Evolutionary conservation across 2,797 vertebrate genomes (phyloP).

Genomic region (Thunnus albacares): DNA sequence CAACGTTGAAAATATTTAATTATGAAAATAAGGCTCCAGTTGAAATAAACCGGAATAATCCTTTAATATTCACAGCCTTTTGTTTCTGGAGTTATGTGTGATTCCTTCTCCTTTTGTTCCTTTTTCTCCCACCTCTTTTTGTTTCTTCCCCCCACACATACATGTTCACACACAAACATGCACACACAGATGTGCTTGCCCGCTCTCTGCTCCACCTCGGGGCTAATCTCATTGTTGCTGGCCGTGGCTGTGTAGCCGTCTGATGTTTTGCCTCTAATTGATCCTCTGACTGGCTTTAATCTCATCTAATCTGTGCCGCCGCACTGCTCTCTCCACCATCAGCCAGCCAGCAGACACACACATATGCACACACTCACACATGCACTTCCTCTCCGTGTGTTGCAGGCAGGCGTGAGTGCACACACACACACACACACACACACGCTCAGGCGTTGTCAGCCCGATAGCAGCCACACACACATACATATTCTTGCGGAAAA

Average conservation of each 20-base stretch:
- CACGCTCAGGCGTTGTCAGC: constrained; percentile 3
- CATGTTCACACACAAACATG: constrained; percentile 4
- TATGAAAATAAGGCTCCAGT: background rate
- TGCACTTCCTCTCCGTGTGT: constrained; percentile 39
- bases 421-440: constrained; percentile 8
- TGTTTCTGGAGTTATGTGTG: constrained; percentile 25
- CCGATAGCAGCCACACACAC: background rate
- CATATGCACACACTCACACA: constrained; percentile 12
- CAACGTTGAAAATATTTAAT: background rate
- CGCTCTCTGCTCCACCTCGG: constrained; percentile 73
- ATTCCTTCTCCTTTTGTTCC: constrained; percentile 27
- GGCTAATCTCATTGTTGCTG: constrained; percentile 86
- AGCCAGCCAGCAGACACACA: constrained; percentile 56
- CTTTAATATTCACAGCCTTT: constrained; percentile 13
- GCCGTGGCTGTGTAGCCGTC: constrained; percentile 80
- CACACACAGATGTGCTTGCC: constrained; percentile 56
- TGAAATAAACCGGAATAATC: constrained; percentile 6
- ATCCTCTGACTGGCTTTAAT: constrained; percentile 88
- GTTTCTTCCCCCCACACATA: constrained; percentile 19
- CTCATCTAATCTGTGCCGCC: constrained; percentile 88
- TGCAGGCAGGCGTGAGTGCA: constrained; percentile 21
- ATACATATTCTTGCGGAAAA: constrained; percentile 4
- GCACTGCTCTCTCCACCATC: constrained; percentile 80
- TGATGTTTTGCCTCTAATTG: constrained; percentile 89
- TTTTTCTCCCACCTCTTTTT: constrained; percentile 26